Evolutionary conservation across 2,888 invertebrate genomes (phyloP), one percentile per base, ranked within the genome.

Genomic region (Belgica antarctica): DNA sequence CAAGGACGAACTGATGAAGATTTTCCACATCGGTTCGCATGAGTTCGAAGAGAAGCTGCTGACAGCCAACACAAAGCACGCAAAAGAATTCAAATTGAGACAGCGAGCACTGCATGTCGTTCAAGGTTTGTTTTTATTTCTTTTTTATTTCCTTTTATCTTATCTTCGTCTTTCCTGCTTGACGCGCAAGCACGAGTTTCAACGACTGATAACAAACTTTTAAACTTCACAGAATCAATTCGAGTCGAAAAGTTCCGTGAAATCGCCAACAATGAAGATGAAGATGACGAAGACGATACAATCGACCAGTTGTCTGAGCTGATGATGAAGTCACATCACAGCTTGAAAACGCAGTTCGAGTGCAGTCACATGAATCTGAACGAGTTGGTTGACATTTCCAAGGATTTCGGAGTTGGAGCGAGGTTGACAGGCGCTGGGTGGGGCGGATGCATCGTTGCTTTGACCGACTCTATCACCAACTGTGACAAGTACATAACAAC

Each of bases 371-470:
- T 87, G 1, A 87, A 89, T 75, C 83, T 98, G 73, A 96, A 99
- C 78, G 81, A 83, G 71, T 83, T 98, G 22, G 92, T 96, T 19
- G 82, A 87, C 28, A 79, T 89, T 76, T 91, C 90, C 7, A 82
- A 84, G 72, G 85, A 87, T 63, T 82, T 85, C 71, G 84, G 85
- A 24, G 81, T 89, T n/a, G 91, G 94, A 47, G 91, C 93, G n/a
- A 86, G 98, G 65, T 82, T 99, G 41, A 98, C 98, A 1, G 99
- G 98, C 34, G 98, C 98, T 28, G 96, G 96, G 5, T 98, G 98
- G 98, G 99, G 98, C 36, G 99, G 99, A 3, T 98, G 97, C 79
- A 87, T 90, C 70, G 95, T 99, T 10, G 94, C 95, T 15, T 17
- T 70, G 70, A 79, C 80, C 72, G 75, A 78, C 27, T 80, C 80